Conservation (phyloP, 2,888 invertebrate genomes). For the Acholoe squamosa region DNA sequence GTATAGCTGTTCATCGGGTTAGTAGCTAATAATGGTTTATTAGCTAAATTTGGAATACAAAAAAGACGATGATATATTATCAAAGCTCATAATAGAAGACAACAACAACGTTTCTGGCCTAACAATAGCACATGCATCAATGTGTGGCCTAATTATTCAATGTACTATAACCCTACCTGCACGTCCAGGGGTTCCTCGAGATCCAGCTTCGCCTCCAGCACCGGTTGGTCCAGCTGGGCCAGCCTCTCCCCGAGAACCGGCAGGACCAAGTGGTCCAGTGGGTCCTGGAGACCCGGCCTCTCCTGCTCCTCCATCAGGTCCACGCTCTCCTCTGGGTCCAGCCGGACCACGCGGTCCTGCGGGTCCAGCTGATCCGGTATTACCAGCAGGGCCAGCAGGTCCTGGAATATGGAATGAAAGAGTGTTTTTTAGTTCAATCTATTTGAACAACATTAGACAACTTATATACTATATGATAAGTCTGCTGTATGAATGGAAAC, state of each 20-base stretch:
- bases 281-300: constrained; percentile 56
- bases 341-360: constrained; percentile 62
- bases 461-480: too few relatives aligned
- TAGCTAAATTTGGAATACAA: too few relatives aligned
- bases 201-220: constrained; percentile 7
- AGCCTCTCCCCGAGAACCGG: constrained; percentile 85
- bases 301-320: constrained; percentile 56
- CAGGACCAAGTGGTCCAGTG: constrained; percentile 83
- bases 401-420: constrained; percentile 23
- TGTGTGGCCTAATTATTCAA: too few relatives aligned
- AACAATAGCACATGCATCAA: too few relatives aligned
- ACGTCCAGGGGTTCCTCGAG: constrained; percentile 32
- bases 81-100: too few relatives aligned
- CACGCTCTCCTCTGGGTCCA: constrained; percentile 62
- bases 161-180: not conserved
- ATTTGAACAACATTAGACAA: too few relatives aligned
- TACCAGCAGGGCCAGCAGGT: constrained; percentile 51
- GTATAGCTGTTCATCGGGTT: too few relatives aligned
- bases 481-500: too few relatives aligned
- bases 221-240: constrained; percentile 54
- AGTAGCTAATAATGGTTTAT: too few relatives aligned
- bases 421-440: too few relatives aligned
- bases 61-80: too few relatives aligned
- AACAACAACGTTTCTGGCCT: too few relatives aligned
- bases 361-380: constrained; percentile 63